Evolutionary conservation across 2,797 vertebrate genomes (phyloP).

Genomic region (Simalia tracyae): DNA sequence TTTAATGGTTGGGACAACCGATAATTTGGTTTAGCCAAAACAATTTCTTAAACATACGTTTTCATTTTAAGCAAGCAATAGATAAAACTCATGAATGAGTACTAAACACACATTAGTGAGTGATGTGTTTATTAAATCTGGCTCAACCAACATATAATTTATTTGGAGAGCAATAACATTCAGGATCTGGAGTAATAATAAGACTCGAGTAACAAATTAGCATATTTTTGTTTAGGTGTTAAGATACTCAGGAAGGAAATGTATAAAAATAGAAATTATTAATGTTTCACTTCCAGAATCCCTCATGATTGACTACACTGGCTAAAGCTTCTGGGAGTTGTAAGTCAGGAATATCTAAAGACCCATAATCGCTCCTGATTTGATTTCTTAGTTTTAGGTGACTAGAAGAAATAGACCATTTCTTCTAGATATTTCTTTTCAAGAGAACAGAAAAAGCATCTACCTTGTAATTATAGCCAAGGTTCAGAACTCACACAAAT

Average conservation of each 20-base stretch:
- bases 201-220: neutral
- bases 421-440: neutral
- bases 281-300: no score
- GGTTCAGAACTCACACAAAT: no score
- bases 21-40: constrained; percentile 68
- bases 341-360: no score
- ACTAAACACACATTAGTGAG: constrained; percentile 11
- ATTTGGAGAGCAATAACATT: constrained; percentile 43
- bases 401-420: neutral
- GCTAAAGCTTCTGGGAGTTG: no score
- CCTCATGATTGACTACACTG: no score
- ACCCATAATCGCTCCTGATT: no score
- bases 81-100: constrained; percentile 50
- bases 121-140: constrained; percentile 48
- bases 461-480: neutral
- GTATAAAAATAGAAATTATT: no score
- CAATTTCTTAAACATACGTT: constrained; percentile 57
- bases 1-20: constrained; percentile 65
- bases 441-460: neutral
- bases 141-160: constrained; percentile 40
- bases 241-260: no score
- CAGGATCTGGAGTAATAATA: constrained; percentile 8
- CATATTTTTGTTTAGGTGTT: neutral
- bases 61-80: constrained; percentile 53
- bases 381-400: neutral